These are phyloP conservation scores for Hemicrepidius hirtus DNA, from an alignment of 2,888 invertebrate genomes.

Conservation along the genomic window DNA sequence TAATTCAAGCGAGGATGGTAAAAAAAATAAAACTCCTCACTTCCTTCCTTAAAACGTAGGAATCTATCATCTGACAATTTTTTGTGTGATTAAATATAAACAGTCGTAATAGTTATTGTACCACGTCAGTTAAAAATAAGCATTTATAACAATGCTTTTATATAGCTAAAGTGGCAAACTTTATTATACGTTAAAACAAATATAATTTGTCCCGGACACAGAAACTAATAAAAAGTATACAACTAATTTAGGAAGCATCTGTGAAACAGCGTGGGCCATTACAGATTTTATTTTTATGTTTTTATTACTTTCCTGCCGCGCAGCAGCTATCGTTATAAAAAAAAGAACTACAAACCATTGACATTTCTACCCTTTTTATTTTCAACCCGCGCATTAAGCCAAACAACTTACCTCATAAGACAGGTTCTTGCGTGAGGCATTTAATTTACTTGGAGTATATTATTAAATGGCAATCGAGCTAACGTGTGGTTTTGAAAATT, in stretches of 20 bases:
- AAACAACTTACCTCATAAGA: constrained; percentile 36
- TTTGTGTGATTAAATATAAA: too few relatives aligned
- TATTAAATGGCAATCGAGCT: constrained; percentile 67
- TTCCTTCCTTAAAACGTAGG: too few relatives aligned
- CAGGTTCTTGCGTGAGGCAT: constrained; percentile 62
- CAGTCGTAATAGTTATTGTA: too few relatives aligned
- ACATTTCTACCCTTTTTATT: constrained; percentile 53
- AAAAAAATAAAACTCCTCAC: too few relatives aligned
- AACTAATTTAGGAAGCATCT: constrained; percentile 50
- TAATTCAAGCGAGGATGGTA: too few relatives aligned
- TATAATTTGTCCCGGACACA: constrained; percentile 21
- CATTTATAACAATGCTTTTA: too few relatives aligned
- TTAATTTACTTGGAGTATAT: constrained; percentile 63
- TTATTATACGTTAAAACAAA: constrained; percentile 15
- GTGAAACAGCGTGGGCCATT: constrained; percentile 49
- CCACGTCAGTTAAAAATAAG: too few relatives aligned
- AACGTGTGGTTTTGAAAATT: constrained; percentile 58
- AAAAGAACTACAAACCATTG: constrained; percentile 46
- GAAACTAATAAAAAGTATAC: constrained; percentile 36
- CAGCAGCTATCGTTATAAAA: constrained; percentile 39
- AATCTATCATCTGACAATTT: too few relatives aligned
- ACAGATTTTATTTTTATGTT: constrained; percentile 54
- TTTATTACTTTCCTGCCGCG: constrained; percentile 52
- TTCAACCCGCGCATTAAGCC: constrained; percentile 48
- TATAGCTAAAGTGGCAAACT: background rate